A percentile compares a stretch with the other conserved stretches of the same genome.
Evolutionary conservation across 2,113 vertebrate species (phyloP).

Genomic region (Astur gentilis): DNA sequence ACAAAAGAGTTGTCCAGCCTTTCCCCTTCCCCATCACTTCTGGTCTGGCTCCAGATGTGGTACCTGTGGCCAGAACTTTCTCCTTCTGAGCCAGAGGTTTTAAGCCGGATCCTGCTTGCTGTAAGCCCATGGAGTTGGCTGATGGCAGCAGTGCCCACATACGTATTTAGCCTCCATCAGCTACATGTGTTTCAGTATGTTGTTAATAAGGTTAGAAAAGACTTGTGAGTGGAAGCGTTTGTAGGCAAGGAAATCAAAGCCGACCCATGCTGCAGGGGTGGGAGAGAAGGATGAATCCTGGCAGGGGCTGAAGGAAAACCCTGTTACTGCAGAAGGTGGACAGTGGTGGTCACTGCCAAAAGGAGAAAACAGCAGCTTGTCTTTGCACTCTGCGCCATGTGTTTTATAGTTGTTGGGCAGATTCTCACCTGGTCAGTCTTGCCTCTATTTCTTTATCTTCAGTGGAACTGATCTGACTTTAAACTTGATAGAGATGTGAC

Average conservation of each 20-base stretch:
- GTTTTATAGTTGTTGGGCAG: neutral
- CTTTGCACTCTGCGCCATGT: neutral
- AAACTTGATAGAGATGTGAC: neutral
- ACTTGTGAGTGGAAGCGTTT: neutral
- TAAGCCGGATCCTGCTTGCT: neutral
- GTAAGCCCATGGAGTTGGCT: neutral
- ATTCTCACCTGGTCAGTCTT: neutral
- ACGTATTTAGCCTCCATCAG: neutral
- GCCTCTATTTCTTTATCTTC: neutral
- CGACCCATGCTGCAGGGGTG: neutral
- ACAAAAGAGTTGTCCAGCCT: neutral
- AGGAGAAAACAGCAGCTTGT: neutral
- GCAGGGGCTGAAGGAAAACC: neutral
- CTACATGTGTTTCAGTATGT: neutral
- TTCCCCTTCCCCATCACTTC: neutral
- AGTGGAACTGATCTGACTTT: neutral
- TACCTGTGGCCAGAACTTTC: neutral
- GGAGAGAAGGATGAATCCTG: neutral
- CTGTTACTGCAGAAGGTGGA: neutral
- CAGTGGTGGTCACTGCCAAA: neutral
- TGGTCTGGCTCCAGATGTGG: neutral
- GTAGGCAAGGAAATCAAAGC: neutral
- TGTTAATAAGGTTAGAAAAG: neutral
- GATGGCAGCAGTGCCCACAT: fast-evolving
- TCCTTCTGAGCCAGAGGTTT: neutral